phyloP scores from a whole-genome alignment of 2,888 invertebrate genomes.

The Drosophila eohydei region DNA sequence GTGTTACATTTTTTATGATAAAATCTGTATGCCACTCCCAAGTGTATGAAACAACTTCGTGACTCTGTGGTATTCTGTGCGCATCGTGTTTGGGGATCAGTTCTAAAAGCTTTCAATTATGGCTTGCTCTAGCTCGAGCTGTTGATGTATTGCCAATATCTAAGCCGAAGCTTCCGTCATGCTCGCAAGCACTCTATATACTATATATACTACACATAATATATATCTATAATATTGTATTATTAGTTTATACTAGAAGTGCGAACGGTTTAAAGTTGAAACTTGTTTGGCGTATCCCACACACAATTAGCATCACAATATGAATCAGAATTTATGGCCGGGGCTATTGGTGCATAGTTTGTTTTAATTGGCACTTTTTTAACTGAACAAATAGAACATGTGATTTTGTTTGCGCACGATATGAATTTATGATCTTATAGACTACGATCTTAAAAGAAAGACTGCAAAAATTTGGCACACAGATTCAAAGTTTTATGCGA shows the following conservation, averaged over 20 bases:
- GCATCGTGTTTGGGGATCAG: constrained; percentile 6
- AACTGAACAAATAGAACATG: constrained; percentile 1
- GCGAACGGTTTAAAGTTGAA: constrained; percentile 21
- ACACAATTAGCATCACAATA: constrained; percentile 44
- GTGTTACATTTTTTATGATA: background rate
- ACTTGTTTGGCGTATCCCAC: constrained; percentile 48
- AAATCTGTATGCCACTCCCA: background rate
- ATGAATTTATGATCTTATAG: constrained; percentile 5
- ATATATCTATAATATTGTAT: constrained; percentile 21
- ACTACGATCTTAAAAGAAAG: constrained; percentile 12
- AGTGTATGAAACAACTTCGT: background rate
- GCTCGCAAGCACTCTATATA: background rate
- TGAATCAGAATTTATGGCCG: constrained; percentile 13
- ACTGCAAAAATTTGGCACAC: constrained; percentile 1
- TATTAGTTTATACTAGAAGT: constrained; percentile 20
- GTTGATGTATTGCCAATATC: constrained; percentile 34
- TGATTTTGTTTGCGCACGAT: background rate
- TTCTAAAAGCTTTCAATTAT: constrained; percentile 28
- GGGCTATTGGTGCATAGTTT: constrained; percentile 18
- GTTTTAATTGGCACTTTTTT: constrained; percentile 4
- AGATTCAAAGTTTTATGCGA: background rate
- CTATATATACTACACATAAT: background rate
- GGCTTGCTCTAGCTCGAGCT: constrained; percentile 9
- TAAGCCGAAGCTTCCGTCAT: constrained; percentile 23
- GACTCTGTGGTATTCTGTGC: constrained; percentile 5